Conservation (phyloP, 2,797 vertebrate genomes). For the Ibycter americanus region DNA sequence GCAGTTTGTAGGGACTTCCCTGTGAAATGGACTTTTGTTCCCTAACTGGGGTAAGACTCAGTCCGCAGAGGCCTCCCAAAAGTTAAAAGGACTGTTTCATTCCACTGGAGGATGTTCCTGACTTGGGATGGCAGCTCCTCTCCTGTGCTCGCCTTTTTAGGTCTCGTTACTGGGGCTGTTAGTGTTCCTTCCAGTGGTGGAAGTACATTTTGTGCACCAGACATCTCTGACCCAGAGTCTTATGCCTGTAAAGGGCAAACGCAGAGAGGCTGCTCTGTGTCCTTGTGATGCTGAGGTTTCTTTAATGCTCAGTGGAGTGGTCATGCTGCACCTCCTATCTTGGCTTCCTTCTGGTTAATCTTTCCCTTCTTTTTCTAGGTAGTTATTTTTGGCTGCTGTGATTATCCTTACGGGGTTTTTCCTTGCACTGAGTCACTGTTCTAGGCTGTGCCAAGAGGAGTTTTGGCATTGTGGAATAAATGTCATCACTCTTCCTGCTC, state of each 20-base stretch:
- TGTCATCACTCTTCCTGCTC: conserved; percentile 26
- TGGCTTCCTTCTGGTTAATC: conserved; percentile 50
- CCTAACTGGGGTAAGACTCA: neutral
- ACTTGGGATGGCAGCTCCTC: neutral
- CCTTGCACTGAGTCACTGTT: conserved; percentile 52
- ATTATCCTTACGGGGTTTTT: conserved; percentile 39
- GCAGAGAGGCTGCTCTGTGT: neutral
- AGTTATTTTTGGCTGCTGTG: conserved; percentile 58
- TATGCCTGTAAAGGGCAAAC: conserved; percentile 3
- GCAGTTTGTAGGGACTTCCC: neutral
- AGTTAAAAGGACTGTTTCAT: neutral
- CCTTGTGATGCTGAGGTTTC: conserved; percentile 4
- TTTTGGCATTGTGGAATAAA: conserved; percentile 38
- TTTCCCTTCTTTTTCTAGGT: conserved; percentile 54
- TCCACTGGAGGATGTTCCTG: neutral
- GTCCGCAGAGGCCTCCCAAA: neutral
- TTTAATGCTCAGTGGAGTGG: neutral
- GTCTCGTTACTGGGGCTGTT: neutral
- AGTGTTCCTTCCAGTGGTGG: neutral
- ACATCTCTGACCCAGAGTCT: neutral
- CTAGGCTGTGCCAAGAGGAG: conserved; percentile 27
- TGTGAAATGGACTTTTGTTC: neutral
- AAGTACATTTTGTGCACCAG: neutral
- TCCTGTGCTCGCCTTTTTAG: neutral
- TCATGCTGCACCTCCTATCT: conserved; percentile 41